These are phyloP conservation scores for Serrognathus titanus DNA, from an alignment of 2,888 invertebrate genomes.

Conservation along the genomic window DNA sequence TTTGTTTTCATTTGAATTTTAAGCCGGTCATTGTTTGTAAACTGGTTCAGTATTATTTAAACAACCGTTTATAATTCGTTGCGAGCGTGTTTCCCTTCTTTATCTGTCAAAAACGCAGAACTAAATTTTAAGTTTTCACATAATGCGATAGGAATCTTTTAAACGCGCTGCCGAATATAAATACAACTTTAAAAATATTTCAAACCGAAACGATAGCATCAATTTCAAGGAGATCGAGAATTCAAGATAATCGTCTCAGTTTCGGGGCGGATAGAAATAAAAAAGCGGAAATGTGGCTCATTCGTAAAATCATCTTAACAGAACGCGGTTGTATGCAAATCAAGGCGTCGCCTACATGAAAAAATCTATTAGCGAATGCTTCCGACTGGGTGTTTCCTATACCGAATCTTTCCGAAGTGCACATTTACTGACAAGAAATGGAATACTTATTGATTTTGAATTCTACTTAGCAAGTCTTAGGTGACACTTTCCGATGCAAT, in stretches of 20 bases:
- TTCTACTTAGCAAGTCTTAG: constrained; percentile 48
- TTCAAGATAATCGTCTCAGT: constrained; percentile 20
- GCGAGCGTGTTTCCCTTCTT: too few species aligned
- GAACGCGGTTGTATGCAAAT: constrained; percentile 43
- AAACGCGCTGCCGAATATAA: too few species aligned
- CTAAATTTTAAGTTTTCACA: too few species aligned
- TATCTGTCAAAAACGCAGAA: too few species aligned
- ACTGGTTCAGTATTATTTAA: too few species aligned
- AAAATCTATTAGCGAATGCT: constrained; percentile 45
- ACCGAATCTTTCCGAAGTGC: constrained; percentile 40
- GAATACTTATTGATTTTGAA: constrained; percentile 51
- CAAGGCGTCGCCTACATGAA: constrained; percentile 41
- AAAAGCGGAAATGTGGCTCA: constrained; percentile 18
- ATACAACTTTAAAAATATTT: constrained; percentile 8
- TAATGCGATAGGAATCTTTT: too few species aligned
- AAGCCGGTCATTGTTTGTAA: too few species aligned
- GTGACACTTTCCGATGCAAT: constrained; percentile 42
- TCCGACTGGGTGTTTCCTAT: constrained; percentile 38
- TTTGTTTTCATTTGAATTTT: too few species aligned
- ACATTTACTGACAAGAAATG: constrained; percentile 45
- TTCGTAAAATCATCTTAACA: constrained; percentile 35
- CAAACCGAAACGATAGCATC: constrained; percentile 14
- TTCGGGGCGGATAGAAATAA: constrained; percentile 8
- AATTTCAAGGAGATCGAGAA: constrained; percentile 19
- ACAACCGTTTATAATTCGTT: too few species aligned